phyloP scores from a whole-genome alignment of 2,888 invertebrate species.

The Drosophila monieri region DNA sequence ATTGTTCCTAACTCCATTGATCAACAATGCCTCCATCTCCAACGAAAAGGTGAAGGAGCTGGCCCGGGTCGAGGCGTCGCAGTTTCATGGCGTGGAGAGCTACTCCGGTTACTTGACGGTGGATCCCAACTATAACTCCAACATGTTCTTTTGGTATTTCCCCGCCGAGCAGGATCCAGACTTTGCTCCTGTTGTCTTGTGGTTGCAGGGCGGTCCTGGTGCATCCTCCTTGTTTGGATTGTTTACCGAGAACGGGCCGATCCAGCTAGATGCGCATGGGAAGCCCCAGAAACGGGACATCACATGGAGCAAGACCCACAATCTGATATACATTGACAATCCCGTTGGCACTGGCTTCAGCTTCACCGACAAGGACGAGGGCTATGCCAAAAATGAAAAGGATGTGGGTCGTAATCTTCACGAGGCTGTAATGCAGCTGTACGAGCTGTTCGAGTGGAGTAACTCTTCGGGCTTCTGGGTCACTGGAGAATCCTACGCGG shows the following conservation, averaged over 20 bases:
- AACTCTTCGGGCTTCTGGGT: constrained; percentile 91
- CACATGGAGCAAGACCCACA: constrained; percentile 91
- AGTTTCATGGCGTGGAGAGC: constrained; percentile 84
- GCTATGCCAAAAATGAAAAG: constrained; percentile 91
- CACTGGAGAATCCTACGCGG: constrained; percentile 95
- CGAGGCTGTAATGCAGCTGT: constrained; percentile 91
- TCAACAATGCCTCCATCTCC: constrained; percentile 79
- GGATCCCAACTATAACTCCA: constrained; percentile 90
- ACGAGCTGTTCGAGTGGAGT: constrained; percentile 91
- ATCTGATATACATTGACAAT: constrained; percentile 95
- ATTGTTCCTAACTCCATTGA: constrained; percentile 80
- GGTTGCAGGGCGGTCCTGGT: constrained; percentile 95
- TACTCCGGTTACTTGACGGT: constrained; percentile 91
- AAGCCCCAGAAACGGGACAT: constrained; percentile 87
- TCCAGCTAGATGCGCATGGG: constrained; percentile 85
- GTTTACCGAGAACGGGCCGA: constrained; percentile 94
- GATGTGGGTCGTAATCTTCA: constrained; percentile 93
- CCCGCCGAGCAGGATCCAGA: constrained; percentile 86
- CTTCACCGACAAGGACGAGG: constrained; percentile 90
- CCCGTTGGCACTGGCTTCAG: constrained; percentile 97
- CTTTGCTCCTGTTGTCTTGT: constrained; percentile 90
- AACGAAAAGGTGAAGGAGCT: constrained; percentile 83
- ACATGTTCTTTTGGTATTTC: constrained; percentile 97
- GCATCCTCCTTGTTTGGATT: constrained; percentile 91
- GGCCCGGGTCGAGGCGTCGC: constrained; percentile 79